Base-by-base conservation (phyloP, 2,797 vertebrate genomes). In the Onychomys torridus region DNA sequence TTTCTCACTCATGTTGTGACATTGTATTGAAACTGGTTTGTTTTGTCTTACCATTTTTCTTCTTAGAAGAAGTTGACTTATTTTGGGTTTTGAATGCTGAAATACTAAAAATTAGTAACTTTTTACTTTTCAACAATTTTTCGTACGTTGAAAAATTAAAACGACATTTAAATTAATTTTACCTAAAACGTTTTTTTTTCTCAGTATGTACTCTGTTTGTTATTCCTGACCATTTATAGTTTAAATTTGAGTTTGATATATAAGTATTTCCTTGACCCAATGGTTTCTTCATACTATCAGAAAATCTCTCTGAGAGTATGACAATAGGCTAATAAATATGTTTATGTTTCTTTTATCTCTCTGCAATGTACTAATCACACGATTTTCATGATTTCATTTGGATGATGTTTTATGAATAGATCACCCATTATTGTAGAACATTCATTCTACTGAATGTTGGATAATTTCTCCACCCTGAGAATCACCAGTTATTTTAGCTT, bases 351-450 rank as follows among this genome's bases (percentile, higher is more conserved):
- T 46, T 73, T 78, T 49, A 86, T 86, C 85, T 83, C 3, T 27
- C 43, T 82, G 3, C n/a, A 14, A 11, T n/a, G 0, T 67, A 4
- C 67, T 96, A 67, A 55, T 43, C 29, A 55, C 4, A n/a, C 34
- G 32, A 37, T 77, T 59, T 49, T 9, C 4, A 40, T 37, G 32
- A 37, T 77, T 65, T 40, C 9, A 14, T 89, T 94, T 92, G 46
- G 16, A 77, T 91, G 43, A 29, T 79, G 21, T 79, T 94, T 96
- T 32, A 69, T 65, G 83, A 92, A 79, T 63, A 90, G 79, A 40
- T 49, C 2, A 25, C 49, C 65, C 5, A n/a, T 93, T 89, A 75
- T 75, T 63, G 17, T n/a, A n/a, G 17, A 90, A 90, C 63, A 83
- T 13, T 40, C 76, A 13, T 37, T 37, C 79, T 82, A 27, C 19